Base-by-base conservation (phyloP, 2,113 vertebrate species). In the Paraplagusia blochii region DNA sequence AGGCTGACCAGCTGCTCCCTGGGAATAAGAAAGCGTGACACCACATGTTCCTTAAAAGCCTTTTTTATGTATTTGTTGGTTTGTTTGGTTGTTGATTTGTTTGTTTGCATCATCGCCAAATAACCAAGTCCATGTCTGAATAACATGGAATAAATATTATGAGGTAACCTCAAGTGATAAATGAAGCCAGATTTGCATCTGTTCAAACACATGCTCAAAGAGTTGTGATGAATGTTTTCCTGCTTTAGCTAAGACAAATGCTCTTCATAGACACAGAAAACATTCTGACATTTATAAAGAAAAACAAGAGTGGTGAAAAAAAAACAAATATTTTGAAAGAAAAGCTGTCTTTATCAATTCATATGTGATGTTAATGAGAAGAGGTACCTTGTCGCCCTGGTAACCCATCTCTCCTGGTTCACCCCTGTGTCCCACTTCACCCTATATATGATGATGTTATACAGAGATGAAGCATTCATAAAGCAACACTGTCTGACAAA, bases 371-470 rank as follows among this genome's bases (percentile, higher is more conserved):
- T 7, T 71, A 33, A 47, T 65, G 0, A 33, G 48, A 8, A 40
- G 1, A 38, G 66, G 59, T 88, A 97, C 97, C 95, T 97, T 98
- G 80, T 99, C 97, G 64, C 97, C 97, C 57, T 92, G 91, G 86
- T 91, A 95, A 1, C 97, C 97, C 19, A 63, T 79, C 47, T 98
- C 95, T 90, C 97, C 97, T 22, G 85, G 90, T 16, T 96, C 90
- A 49, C 97, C 97, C 51, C 80, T 76, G 75, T 88, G 83, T 87
- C 97, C 97, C 76, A 88, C 87, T 85, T 96, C 93, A 73, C 90
- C 95, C 97, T 99, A 84, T 77, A 90, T 84, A 90, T 88, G 40
- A 92, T 54, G 91, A 73, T 68, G 86, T 88, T 88, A 93, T 52
- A 90, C 57, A 90, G 50, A 92, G 52, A 92, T 78, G 22, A 29